These are phyloP conservation scores for Dermolepida albohirtum DNA, from an alignment of 2,888 invertebrate species.

Conservation along the genomic window DNA sequence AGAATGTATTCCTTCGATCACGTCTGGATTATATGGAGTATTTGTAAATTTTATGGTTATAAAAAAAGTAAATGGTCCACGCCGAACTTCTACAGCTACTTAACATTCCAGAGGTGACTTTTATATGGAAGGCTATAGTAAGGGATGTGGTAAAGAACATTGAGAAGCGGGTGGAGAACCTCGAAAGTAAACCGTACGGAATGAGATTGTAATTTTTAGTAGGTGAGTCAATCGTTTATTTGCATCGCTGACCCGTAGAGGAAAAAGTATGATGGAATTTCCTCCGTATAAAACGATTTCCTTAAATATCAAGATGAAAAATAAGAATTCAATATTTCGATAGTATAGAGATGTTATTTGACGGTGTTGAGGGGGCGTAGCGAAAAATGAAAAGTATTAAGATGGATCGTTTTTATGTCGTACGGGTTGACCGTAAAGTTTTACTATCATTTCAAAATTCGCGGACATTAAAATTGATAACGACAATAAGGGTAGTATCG, in stretches of 20 bases:
- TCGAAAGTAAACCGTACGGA: conserved; percentile 16
- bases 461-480: conserved; percentile 21
- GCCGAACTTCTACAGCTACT: conserved; percentile 46
- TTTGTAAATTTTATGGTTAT: conserved; percentile 56
- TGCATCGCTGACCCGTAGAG: conserved; percentile 5
- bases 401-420: conserved; percentile 21
- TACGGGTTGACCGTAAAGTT: conserved; percentile 19
- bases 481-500: conserved; percentile 17
- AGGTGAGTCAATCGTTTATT: conserved; percentile 17
- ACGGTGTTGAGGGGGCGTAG: neutral
- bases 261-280: conserved; percentile 22
- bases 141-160: conserved; percentile 7
- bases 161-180: conserved; percentile 1
- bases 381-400: conserved; percentile 24
- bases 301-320: conserved; percentile 6
- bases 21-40: conserved; percentile 55
- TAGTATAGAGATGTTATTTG: neutral
- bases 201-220: conserved; percentile 33
- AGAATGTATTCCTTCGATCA: conserved; percentile 47
- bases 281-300: conserved; percentile 23
- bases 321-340: conserved; percentile 21
- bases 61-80: conserved; percentile 50
- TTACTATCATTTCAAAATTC: conserved; percentile 14
- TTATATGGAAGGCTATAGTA: conserved; percentile 4
- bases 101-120: conserved; percentile 47